Evolutionary conservation across 2,888 invertebrate species (phyloP).

Genomic region (Drosophila percnosoma): DNA sequence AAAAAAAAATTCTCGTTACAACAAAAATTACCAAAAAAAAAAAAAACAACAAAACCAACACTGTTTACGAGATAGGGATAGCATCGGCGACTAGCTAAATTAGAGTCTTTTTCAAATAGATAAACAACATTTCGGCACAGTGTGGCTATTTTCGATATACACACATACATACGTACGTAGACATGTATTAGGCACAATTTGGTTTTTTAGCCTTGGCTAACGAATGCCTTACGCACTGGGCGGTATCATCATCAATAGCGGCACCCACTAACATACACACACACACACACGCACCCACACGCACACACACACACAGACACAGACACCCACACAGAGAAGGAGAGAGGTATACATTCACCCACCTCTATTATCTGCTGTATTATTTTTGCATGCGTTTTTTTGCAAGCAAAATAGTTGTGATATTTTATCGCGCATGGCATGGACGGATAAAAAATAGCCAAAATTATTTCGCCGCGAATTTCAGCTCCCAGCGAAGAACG

Average conservation of each 20-base stretch:
- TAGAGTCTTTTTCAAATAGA: slow-evolving; percentile 8
- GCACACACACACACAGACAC: slow-evolving; percentile 2
- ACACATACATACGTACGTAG: slow-evolving; percentile 25
- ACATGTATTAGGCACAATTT: slow-evolving; percentile 13
- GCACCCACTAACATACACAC: slow-evolving; percentile 15
- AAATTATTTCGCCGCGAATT: slow-evolving; percentile 84
- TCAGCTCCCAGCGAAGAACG: slow-evolving; percentile 71
- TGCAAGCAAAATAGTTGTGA: slow-evolving; percentile 85
- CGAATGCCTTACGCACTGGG: slow-evolving; percentile 17
- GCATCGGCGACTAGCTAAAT: slow-evolving; percentile 11
- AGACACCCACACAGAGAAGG: slow-evolving; percentile 1
- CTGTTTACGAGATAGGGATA: slow-evolving; percentile 8
- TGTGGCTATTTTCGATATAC: slow-evolving; percentile 24
- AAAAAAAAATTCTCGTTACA: not conserved
- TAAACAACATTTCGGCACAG: slow-evolving; percentile 20
- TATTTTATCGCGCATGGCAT: slow-evolving; percentile 86
- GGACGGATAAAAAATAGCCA: slow-evolving; percentile 84
- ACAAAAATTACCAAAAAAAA: not conserved
- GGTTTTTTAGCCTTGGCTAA: slow-evolving; percentile 20
- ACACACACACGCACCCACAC: slow-evolving; percentile 21
- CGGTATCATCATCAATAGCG: slow-evolving; percentile 12
- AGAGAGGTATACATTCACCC: slow-evolving; percentile 50
- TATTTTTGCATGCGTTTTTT: slow-evolving; percentile 85
- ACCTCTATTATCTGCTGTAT: slow-evolving; percentile 85
- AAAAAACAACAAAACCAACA: slow-evolving; percentile 10